These are phyloP conservation scores for Escarpia spicata DNA, from an alignment of 2,888 invertebrate genomes.

Conservation along the genomic window DNA sequence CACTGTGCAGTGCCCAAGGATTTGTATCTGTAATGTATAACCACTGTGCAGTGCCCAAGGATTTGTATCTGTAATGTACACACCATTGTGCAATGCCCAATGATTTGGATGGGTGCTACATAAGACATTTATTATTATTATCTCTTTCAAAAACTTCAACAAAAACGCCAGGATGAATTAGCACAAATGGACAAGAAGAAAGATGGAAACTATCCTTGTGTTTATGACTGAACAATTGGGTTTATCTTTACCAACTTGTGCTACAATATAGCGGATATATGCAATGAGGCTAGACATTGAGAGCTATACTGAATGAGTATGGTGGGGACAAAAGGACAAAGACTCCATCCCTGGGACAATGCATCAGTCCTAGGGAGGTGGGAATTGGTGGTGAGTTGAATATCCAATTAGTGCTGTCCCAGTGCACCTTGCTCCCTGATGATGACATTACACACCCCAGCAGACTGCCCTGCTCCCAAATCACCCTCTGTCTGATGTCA, in stretches of 20 bases:
- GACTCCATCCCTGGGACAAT: background rate
- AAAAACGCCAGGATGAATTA: background rate
- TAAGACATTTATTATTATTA: too few relatives aligned
- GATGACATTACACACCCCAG: background rate
- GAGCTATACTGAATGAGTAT: background rate
- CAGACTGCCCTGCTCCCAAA: background rate
- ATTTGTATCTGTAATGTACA: too few relatives aligned
- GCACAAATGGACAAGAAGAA: background rate
- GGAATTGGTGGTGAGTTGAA: background rate
- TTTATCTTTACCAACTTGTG: background rate
- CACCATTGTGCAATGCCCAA: too few relatives aligned
- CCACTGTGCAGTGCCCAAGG: too few relatives aligned
- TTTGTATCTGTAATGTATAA: too few relatives aligned
- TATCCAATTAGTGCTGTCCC: background rate
- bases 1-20: too few relatives aligned
- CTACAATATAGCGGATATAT: background rate
- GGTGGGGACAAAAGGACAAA: background rate
- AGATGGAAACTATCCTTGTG: background rate
- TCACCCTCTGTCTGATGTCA: background rate
- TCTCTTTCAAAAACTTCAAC: background rate
- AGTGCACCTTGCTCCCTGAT: background rate
- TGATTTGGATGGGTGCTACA: too few relatives aligned
- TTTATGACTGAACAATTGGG: background rate
- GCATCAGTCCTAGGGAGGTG: background rate
- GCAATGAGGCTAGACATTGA: background rate